These are phyloP conservation scores for Corynorhinus townsendii DNA, from an alignment of 2,113 vertebrate species.

Conservation along the genomic window DNA sequence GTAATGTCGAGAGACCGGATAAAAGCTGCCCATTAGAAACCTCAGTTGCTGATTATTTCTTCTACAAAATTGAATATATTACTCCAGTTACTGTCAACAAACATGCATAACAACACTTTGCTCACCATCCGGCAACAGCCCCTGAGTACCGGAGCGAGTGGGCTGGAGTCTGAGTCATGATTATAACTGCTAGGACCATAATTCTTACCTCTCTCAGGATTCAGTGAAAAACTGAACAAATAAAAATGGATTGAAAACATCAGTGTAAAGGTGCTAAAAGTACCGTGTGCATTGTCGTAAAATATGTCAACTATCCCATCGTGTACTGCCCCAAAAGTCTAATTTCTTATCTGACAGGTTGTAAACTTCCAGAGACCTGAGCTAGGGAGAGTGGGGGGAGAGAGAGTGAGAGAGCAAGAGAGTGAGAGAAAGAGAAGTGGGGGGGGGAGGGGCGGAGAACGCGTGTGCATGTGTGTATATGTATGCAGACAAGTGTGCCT, in stretches of 20 bases:
- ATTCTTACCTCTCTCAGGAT: not conserved
- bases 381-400: not conserved
- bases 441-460: no score
- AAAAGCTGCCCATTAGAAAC: not conserved
- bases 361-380: not conserved
- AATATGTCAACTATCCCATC: not conserved
- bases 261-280: not conserved
- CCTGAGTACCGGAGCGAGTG: fast-evolving
- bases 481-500: no score
- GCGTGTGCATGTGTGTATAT: not conserved
- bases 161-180: not conserved
- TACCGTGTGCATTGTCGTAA: fast-evolving
- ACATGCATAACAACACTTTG: fast-evolving
- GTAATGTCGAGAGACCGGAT: not conserved
- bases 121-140: no score
- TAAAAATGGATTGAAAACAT: not conserved
- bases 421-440: no score
- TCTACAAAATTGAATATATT: not conserved
- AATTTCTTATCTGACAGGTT: not conserved
- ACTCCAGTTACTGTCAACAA: not conserved
- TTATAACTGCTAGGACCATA: not conserved
- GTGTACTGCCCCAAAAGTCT: not conserved
- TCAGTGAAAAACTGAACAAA: not conserved
- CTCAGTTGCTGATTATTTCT: not conserved
- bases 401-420: not conserved